Conservation (phyloP, 2,888 invertebrate species). For the Melinopterus prodromus region DNA sequence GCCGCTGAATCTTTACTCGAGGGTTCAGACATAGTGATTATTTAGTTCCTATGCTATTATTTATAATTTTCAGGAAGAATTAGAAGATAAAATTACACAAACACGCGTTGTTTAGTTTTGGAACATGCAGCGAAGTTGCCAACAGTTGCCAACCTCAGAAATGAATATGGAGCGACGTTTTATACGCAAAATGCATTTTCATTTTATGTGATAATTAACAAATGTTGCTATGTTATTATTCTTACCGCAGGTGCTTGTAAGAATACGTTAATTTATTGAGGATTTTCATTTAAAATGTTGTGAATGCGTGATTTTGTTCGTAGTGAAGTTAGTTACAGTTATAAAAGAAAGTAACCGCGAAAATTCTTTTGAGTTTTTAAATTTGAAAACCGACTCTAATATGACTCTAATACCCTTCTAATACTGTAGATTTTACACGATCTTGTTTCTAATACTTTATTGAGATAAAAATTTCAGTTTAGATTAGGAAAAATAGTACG, state of each 20-base stretch:
- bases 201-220: no score
- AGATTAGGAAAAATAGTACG: background rate
- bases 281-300: no score
- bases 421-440: background rate
- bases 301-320: no score
- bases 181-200: no score
- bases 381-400: background rate
- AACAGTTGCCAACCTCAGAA: no score
- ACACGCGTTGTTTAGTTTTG: background rate
- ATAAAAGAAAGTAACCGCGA: background rate
- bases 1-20: constrained; percentile 71
- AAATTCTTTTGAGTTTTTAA: background rate
- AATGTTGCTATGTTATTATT: no score
- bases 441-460: background rate
- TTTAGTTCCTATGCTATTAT: background rate
- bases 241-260: no score
- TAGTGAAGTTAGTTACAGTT: background rate
- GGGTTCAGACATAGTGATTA: constrained; percentile 68
- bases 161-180: no score
- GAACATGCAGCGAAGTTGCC: background rate
- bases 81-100: background rate
- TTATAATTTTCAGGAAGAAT: background rate
- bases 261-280: no score
- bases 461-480: background rate
- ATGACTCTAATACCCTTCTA: no score